phyloP scores from a whole-genome alignment of 2,888 invertebrate genomes.

The Cheilosia variabilis region DNA sequence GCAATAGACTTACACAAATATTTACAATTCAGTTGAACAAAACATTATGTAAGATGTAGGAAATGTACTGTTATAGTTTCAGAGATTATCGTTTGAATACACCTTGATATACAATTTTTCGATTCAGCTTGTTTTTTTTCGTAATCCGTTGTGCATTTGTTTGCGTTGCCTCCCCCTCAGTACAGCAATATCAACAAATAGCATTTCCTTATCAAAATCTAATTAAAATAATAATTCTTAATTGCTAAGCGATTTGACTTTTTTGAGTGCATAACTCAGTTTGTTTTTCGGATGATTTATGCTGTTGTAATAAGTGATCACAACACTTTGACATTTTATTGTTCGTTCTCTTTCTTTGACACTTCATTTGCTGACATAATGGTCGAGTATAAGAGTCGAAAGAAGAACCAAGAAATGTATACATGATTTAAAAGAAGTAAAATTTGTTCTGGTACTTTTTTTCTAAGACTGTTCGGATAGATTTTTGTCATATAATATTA shows the following conservation, averaged over 20 bases:
- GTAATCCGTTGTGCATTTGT: conserved; percentile 11
- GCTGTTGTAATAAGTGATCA: background rate
- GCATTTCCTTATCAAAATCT: conserved; percentile 20
- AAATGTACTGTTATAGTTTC: background rate
- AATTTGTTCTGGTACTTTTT: too few species aligned
- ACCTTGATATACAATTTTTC: conserved; percentile 1
- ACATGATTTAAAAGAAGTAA: too few species aligned
- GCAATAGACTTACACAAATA: conserved; percentile 18
- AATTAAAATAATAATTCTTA: conserved; percentile 21
- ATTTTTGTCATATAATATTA: too few species aligned
- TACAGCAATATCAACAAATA: conserved; percentile 4
- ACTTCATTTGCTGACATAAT: too few species aligned
- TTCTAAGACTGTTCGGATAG: too few species aligned
- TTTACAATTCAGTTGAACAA: conserved; percentile 18
- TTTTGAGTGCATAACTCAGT: conserved; percentile 1
- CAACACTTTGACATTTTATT: background rate
- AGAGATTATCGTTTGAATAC: conserved; percentile 32
- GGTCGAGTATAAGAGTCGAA: too few species aligned
- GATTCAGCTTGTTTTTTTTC: conserved; percentile 1
- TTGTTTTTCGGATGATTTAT: conserved; percentile 9
- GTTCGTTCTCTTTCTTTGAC: too few species aligned
- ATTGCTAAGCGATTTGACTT: conserved; percentile 14
- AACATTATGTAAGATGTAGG: conserved; percentile 23
- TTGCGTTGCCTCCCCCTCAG: background rate
- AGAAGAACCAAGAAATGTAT: too few species aligned